phyloP scores from a whole-genome alignment of 1,140 invertebrate genomes.

The Platorchestia sp. region DNA sequence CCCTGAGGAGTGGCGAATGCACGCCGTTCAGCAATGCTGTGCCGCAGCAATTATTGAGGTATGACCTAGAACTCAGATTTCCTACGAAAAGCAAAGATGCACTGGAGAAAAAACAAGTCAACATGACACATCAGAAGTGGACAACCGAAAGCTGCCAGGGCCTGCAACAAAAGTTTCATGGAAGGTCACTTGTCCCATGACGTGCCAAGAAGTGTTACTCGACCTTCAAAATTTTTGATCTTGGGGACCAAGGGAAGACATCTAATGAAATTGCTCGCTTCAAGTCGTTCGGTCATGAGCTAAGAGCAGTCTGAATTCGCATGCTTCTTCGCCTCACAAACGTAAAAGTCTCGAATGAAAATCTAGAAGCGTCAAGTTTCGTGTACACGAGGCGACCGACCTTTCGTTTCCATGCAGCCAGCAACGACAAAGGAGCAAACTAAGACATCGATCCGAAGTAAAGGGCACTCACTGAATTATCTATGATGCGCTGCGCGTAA shows the following conservation, averaged over 20 bases:
- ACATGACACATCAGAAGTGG: neutral
- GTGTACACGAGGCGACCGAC: neutral
- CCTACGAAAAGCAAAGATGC: neutral
- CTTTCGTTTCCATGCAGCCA: neutral
- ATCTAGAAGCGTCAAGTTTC: neutral
- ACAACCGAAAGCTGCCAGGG: neutral
- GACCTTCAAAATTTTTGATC: neutral
- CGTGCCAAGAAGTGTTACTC: neutral
- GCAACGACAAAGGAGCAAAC: slow-evolving; percentile 12
- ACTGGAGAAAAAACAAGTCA: neutral
- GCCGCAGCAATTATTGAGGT: neutral
- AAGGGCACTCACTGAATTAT: slow-evolving; percentile 21
- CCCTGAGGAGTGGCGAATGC: neutral
- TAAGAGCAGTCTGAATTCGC: neutral
- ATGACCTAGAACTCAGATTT: neutral
- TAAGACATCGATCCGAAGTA: neutral
- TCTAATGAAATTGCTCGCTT: neutral
- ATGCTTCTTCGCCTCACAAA: neutral
- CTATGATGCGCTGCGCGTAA: neutral
- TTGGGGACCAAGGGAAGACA: neutral
- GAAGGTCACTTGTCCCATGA: neutral
- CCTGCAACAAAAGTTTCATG: neutral
- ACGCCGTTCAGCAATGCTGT: neutral
- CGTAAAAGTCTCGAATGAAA: neutral
- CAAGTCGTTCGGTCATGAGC: neutral